Evolutionary conservation across 1,140 invertebrate genomes (phyloP), one percentile per base, ranked within the genome.

Genomic region (Teleopsis dalmanni): DNA sequence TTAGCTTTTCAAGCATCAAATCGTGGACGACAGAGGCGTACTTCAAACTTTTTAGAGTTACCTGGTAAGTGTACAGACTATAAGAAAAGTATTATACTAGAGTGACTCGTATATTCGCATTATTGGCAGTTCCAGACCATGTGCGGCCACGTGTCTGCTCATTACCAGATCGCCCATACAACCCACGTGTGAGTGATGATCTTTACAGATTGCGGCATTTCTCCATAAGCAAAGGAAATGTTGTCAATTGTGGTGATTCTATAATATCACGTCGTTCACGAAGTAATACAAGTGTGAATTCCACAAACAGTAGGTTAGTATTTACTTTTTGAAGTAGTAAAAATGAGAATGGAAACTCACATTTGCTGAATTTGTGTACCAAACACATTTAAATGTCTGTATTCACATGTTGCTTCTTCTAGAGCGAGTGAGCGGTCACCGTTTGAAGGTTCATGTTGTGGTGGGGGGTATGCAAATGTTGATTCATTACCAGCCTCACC

Each of bases 211-310:
- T 94, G 27, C 72, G 91, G 1, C 91, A 87, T 37, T 95, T 94
- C 75, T 88, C 83, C 59, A 91, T 92, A 55, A 87, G 85, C 55
- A 90, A 90, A 66, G 85, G 85, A 2, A 78, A 80, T 10, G 85
- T 93, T 21, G 83, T 93, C 43, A 95, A 94, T 75, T 85, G 87
- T 51, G 90, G 90, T 0, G 90, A 93, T 73, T 87, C 85, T 31
- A 87, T 91, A 53, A 89, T 91, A 55, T 86, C 87, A 42, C 72
- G 87, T 11, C 70, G 86, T 14, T 88, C 86, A 21, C 76, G 85
- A 16, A 87, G 84, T 40, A 89, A 90, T 61, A 89, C 86, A 2
- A 89, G 86, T 53, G 83, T 91, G 44, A 88, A 88, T 65, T 84
- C 82, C 8, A 84, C 82, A 4, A 83, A 83, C 47, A 88, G 85